Percentiles rank a stretch among this genome's conserved stretches.
phyloP scores from a whole-genome alignment of 2,113 vertebrate species.

The Menidia beryllina region DNA sequence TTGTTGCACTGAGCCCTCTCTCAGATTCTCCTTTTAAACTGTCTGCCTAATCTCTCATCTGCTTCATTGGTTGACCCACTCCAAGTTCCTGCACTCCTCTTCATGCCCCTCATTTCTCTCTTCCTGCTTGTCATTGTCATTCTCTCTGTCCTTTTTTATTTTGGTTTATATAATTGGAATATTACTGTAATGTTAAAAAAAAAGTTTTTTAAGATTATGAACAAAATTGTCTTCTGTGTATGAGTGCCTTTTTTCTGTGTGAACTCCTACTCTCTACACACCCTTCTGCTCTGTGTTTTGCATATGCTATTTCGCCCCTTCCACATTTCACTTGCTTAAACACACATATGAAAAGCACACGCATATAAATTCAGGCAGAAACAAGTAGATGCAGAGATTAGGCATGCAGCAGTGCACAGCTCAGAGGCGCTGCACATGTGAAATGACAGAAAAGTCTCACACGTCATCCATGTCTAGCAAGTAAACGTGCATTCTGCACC shows the following conservation, averaged over 20 bases:
- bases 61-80: constrained; percentile 26
- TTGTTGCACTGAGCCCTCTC: constrained; percentile 40
- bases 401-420: constrained; percentile 12
- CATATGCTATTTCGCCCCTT: constrained; percentile 49
- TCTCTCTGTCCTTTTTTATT: constrained; percentile 33
- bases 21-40: constrained; percentile 50
- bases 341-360: constrained; percentile 54
- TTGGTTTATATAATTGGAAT: constrained; percentile 65
- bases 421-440: constrained; percentile 20
- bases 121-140: constrained; percentile 34
- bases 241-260: constrained; percentile 40
- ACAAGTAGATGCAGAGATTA: constrained; percentile 69
- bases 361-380: constrained; percentile 39
- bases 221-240: too few species aligned
- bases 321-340: constrained; percentile 76
- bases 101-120: constrained; percentile 31
- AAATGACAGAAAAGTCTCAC: constrained; percentile 26
- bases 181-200: constrained; percentile 73
- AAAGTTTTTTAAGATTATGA: too few species aligned
- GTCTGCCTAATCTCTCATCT: constrained; percentile 29
- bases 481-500: constrained; percentile 64
- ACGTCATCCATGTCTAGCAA: constrained; percentile 58
- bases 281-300: constrained; percentile 50
- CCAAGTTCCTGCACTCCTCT: constrained; percentile 25
- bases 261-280: constrained; percentile 2